Evolutionary conservation across 2,888 invertebrate genomes (phyloP), one percentile per base, ranked within the genome.

Genomic region (Pseudanteris insignis): DNA sequence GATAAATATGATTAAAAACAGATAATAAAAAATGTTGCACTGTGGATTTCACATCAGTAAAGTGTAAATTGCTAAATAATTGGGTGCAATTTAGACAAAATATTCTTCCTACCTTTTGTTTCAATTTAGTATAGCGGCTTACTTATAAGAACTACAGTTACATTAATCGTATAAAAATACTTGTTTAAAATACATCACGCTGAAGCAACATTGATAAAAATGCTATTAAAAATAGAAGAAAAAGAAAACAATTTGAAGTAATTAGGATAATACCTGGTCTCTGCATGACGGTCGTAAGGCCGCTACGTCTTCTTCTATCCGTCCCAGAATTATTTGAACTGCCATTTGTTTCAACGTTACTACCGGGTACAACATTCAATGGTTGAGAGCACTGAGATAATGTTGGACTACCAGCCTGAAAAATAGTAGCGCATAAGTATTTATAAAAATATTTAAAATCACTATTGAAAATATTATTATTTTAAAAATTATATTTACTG

Each of bases 241-340:
- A n/a, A n/a, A n/a, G n/a, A n/a, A n/a, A n/a, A n/a, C n/a, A n/a
- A n/a, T n/a, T n/a, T n/a, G n/a, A n/a, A n/a, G n/a, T n/a, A n/a
- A n/a, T n/a, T n/a, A n/a, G n/a, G n/a, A n/a, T 21, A 5, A 81
- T 82, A 94, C 94, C 93, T 81, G 93, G 93, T 63, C 92, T 82
- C 77, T 94, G 93, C 71, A 91, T 92, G 14, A 94, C 94, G 0
- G 94, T 92, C 18, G 90, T 84, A 7, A 94, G 84, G 65, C 94
- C 94, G 2, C 91, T 90, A 51, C 94, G 84, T 66, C 94, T 84
- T 30, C 90, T 89, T 66, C 92, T 84, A 65, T 87, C 86, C 57
- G 84, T 85, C 32, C 75, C 74, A 18, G 75, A 70, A 0, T 83
- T 77, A 0, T 83, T 84, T 0, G 84, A 82, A 1, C 83, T 83